A percentile compares a stretch with the other conserved stretches of the same genome.
These are phyloP conservation scores for Eurystomus glaucurus DNA, from an alignment of 2,797 vertebrate genomes.

Conservation along the genomic window DNA sequence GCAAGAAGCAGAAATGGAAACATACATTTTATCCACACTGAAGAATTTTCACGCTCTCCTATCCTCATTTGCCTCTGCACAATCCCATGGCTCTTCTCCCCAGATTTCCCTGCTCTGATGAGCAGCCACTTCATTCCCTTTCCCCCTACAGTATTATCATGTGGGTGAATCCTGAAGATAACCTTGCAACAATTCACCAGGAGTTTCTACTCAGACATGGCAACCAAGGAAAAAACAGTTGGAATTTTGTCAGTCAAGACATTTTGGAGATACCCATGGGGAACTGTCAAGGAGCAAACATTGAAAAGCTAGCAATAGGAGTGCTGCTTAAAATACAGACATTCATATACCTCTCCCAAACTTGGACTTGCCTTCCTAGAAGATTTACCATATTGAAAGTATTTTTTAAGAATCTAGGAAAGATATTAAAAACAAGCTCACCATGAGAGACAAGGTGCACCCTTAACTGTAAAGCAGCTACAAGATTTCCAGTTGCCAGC, in stretches of 20 bases:
- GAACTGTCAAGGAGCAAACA: background rate
- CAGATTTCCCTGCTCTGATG: background rate
- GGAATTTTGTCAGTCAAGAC: background rate
- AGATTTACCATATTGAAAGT: background rate
- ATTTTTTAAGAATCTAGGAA: background rate
- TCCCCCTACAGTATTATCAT: background rate
- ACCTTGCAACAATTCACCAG: background rate
- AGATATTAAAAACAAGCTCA: background rate
- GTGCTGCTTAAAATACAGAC: background rate
- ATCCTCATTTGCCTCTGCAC: background rate
- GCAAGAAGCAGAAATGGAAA: background rate
- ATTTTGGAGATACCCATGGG: background rate
- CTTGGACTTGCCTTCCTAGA: background rate
- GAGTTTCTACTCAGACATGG: background rate
- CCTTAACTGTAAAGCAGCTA: background rate
- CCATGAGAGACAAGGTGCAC: background rate
- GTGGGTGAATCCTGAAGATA: background rate
- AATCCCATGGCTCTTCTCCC: background rate
- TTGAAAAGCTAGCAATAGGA: background rate
- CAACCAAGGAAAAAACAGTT: background rate
- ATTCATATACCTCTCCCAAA: background rate
- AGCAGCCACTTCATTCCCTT: background rate
- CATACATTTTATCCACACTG: background rate
- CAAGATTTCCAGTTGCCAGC: background rate
- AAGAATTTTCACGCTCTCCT: rapidly evolving